Evolutionary conservation across 2,113 vertebrate species (phyloP), one percentile per base, ranked within the genome.

Genomic region (Lepisosteus osseus): DNA sequence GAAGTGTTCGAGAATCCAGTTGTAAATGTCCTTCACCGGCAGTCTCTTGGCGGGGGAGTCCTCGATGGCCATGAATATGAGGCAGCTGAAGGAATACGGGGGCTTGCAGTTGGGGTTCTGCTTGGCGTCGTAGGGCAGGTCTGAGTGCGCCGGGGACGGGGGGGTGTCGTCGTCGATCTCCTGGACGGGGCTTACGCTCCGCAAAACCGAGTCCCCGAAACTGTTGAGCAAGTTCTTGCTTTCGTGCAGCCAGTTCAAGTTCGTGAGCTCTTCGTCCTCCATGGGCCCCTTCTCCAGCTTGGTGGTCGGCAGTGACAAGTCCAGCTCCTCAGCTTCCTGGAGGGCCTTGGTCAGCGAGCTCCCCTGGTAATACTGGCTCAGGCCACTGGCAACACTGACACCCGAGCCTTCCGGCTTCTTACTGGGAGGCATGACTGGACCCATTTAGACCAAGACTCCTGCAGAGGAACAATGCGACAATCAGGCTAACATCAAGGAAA

Each of bases 11-110:
- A 99, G 92, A 87, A 99, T 99, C 97, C 97, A 99, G 85, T 96
- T 96, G 85, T 99, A 99, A 87, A 99, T 99, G 87, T 98, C 97
- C 91, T 99, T 99, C 57, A 99, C 97, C 0, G 97, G 97, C 83
- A 99, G 94, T 80, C 95, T 91, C 90, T 99, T 99, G 84, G 92
- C 93, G 0, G 96, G 96, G 4, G 97, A 97, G 68, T 98, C 96
- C 90, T 99, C 97, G 1, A 99, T 98, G 85, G 97, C 96, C 96
- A 99, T 98, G 93, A 99, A 99, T 89, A 99, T 99, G 92, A 99
- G 94, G 88, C 97, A 99, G 93, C 97, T 99, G 86, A 99, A 99
- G 72, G 97, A 99, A 72, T 99, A 99, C 11, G 97, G 97, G 54
- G 97, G 97, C 87, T 99, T 99, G 74, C 95, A 92, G 86, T 97